Percentiles rank a stretch among this genome's conserved stretches.
Conservation (phyloP, 1,140 invertebrate species). For the Zaprionus lachaisei region DNA sequence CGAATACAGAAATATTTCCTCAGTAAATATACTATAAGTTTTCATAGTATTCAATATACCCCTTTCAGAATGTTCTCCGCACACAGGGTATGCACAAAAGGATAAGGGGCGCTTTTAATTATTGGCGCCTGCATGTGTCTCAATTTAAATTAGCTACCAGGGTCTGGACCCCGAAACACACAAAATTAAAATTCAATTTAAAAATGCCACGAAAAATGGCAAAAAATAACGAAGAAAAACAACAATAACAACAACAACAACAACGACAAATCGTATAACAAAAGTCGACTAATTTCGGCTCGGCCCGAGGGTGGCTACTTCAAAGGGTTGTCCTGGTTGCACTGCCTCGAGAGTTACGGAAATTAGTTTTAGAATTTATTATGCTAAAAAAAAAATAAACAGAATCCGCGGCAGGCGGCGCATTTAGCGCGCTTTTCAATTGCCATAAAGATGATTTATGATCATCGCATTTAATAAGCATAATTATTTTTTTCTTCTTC, state of each 20-base stretch:
- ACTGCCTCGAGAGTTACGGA: slow-evolving; percentile 38
- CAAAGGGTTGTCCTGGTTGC: slow-evolving; percentile 65
- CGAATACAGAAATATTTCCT: too few relatives aligned
- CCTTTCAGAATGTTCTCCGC: not conserved
- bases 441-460: slow-evolving; percentile 83
- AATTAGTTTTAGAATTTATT: slow-evolving; percentile 80
- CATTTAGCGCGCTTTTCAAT: slow-evolving; percentile 76
- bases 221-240: slow-evolving; percentile 32
- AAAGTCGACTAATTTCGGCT: slow-evolving; percentile 73
- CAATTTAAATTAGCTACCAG: slow-evolving; percentile 79
- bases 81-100: slow-evolving; percentile 17
- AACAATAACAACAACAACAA: slow-evolving; percentile 13
- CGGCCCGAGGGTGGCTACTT: slow-evolving; percentile 58
- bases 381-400: slow-evolving; percentile 28
- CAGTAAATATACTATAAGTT: not conserved
- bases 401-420: slow-evolving; percentile 20
- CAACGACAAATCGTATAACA: slow-evolving; percentile 58
- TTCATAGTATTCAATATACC: not conserved
- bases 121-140: slow-evolving; percentile 81
- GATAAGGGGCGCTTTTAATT: slow-evolving; percentile 73
- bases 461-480: slow-evolving; percentile 77
- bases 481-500: slow-evolving; percentile 52
- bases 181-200: slow-evolving; percentile 82
- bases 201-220: slow-evolving; percentile 75
- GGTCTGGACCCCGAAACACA: slow-evolving; percentile 24